phyloP scores from a whole-genome alignment of 2,113 vertebrate species.

The Camelus dromedarius region DNA sequence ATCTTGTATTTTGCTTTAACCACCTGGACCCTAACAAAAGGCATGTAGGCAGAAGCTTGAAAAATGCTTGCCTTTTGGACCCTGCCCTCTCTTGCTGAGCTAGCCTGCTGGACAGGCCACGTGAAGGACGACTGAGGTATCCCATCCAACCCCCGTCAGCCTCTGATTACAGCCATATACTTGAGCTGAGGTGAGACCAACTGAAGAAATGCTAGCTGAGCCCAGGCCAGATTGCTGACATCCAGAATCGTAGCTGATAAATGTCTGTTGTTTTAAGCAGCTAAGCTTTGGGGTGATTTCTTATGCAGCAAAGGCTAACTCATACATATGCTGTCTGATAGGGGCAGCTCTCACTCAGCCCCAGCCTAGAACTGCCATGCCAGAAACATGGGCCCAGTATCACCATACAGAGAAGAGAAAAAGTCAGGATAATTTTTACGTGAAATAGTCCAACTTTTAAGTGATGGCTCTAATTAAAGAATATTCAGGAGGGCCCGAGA shows the following conservation, averaged over 20 bases:
- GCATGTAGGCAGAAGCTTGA: neutral
- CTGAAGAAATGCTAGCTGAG: neutral
- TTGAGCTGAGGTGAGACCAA: neutral
- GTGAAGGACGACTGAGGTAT: neutral
- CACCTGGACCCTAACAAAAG: neutral
- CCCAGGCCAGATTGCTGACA: neutral
- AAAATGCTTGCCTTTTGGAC: neutral
- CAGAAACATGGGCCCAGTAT: neutral
- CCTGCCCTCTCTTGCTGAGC: neutral
- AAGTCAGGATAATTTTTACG: neutral
- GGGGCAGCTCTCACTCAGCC: neutral
- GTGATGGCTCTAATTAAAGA: neutral
- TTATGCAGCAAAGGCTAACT: neutral
- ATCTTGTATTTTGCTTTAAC: neutral
- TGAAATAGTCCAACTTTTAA: neutral
- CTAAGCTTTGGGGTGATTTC: neutral
- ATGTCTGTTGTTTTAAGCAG: neutral
- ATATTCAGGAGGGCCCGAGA: neutral
- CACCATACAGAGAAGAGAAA: neutral
- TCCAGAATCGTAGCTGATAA: neutral
- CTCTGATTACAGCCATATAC: neutral
- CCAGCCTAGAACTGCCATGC: neutral
- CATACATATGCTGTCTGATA: neutral
- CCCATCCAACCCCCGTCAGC: too few species aligned
- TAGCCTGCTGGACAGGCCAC: neutral